A percentile compares a stretch with the other conserved stretches of the same genome.
Conservation (phyloP, 2,113 vertebrate genomes). For the Oryzias melastigma region DNA sequence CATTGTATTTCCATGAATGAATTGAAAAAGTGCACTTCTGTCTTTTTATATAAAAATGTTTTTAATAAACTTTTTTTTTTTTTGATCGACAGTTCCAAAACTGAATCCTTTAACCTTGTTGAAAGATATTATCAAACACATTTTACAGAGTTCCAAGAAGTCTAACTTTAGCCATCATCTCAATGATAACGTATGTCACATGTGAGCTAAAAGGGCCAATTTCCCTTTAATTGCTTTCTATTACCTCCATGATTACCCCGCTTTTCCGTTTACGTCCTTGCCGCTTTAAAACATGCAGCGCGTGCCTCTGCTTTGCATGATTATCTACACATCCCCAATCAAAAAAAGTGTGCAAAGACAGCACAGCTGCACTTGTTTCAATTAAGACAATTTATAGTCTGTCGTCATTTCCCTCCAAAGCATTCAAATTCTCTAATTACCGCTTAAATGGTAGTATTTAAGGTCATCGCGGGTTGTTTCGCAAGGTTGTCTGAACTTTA, state of each 20-base stretch:
- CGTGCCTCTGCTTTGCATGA: conserved; percentile 40
- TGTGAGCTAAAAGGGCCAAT: conserved; percentile 37
- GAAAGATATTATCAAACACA: neutral
- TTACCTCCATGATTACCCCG: conserved; percentile 44
- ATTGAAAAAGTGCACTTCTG: too few species aligned
- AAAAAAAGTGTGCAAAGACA: conserved; percentile 32
- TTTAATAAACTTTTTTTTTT: too few species aligned
- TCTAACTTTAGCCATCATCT: neutral
- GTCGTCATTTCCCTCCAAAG: conserved; percentile 23
- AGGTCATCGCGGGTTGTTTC: neutral
- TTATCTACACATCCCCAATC: conserved; percentile 48
- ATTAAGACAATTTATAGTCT: conserved; percentile 40
- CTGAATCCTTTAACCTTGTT: too few species aligned
- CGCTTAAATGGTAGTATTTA: conserved; percentile 1
- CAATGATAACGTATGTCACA: conserved; percentile 29
- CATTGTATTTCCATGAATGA: too few species aligned
- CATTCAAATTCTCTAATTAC: conserved; percentile 9
- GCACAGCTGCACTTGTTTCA: conserved; percentile 52
- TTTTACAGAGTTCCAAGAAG: neutral
- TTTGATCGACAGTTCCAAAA: too few species aligned
- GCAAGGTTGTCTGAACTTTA: too few species aligned
- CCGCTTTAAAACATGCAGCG: conserved; percentile 32
- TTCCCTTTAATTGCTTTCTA: conserved; percentile 50
- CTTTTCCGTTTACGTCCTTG: conserved; percentile 43
- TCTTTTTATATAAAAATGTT: too few species aligned